Percentiles rank a stretch among this genome's conserved stretches.
Evolutionary conservation across 2,113 vertebrate species (phyloP).

Genomic region (Galeopterus variegatus): DNA sequence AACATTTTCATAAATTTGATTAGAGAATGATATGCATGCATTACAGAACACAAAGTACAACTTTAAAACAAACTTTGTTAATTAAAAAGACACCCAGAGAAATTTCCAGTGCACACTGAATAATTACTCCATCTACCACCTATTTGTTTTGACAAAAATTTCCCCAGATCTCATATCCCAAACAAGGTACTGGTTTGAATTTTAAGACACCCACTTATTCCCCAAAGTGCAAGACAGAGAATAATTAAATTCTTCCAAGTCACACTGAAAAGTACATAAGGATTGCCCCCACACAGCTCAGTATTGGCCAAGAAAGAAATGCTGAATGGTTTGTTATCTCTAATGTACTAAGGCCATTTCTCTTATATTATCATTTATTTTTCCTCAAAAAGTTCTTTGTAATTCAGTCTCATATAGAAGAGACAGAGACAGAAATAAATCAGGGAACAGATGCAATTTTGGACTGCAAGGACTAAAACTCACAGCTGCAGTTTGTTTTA

Average conservation of each 20-base stretch:
- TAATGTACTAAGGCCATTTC: not conserved
- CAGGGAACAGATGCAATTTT: not conserved
- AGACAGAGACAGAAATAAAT: slow-evolving; percentile 30
- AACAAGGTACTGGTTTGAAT: slow-evolving; percentile 7
- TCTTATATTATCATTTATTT: slow-evolving; percentile 48
- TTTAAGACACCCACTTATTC: not conserved
- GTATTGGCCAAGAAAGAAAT: not conserved
- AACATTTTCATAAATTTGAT: slow-evolving; percentile 67
- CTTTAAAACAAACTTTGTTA: slow-evolving; percentile 36
- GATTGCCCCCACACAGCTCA: not conserved
- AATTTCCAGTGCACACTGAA: not conserved
- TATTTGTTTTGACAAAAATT: slow-evolving; percentile 47
- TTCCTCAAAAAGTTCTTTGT: slow-evolving; percentile 40
- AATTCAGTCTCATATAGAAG: slow-evolving; percentile 11
- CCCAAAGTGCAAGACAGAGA: slow-evolving; percentile 7
- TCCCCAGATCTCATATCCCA: slow-evolving; percentile 40
- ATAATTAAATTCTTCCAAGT: slow-evolving; percentile 40
- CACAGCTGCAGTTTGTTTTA: not conserved
- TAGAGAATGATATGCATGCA: not conserved
- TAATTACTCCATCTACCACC: not conserved
- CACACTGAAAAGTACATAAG: slow-evolving; percentile 30
- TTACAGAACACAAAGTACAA: slow-evolving; percentile 19
- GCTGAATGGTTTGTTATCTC: not conserved
- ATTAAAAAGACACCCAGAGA: slow-evolving; percentile 67
- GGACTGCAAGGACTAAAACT: not conserved